Conservation (phyloP, 2,113 vertebrate species). For the Marmota monax region DNA sequence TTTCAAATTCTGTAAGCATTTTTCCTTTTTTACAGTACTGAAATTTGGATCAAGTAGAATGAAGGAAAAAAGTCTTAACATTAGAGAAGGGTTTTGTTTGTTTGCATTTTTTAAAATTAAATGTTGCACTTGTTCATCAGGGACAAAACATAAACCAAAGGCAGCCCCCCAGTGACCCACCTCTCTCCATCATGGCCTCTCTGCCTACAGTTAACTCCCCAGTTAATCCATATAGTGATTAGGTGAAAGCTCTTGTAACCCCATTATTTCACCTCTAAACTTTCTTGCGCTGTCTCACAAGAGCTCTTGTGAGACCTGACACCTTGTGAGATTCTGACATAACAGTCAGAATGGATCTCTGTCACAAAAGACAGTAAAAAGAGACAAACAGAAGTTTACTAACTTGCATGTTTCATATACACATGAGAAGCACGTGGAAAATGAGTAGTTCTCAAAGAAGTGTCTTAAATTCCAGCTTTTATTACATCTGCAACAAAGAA, state of each 20-base stretch:
- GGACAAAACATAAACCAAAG: too few species aligned
- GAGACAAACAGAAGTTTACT: neutral
- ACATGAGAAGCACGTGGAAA: neutral
- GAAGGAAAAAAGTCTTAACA: neutral
- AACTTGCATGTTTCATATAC: neutral
- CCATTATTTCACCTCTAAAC: too few species aligned
- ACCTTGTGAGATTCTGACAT: too few species aligned
- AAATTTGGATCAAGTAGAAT: neutral
- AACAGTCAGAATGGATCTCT: neutral
- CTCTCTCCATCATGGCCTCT: too few species aligned
- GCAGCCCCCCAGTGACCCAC: too few species aligned
- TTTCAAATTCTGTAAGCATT: conserved; percentile 1
- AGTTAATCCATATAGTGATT: too few species aligned
- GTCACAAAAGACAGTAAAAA: neutral
- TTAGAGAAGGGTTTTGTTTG: neutral
- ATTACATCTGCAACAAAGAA: neutral
- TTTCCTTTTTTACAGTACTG: neutral
- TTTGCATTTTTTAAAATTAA: neutral
- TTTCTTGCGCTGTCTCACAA: too few species aligned
- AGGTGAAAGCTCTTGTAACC: too few species aligned
- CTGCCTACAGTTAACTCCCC: too few species aligned
- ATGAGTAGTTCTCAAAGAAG: neutral
- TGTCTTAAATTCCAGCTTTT: neutral
- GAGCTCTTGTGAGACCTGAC: too few species aligned
- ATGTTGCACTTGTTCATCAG: neutral